Evolutionary conservation across 2,113 vertebrate species (phyloP).

Genomic region (Trogon surrucura): DNA sequence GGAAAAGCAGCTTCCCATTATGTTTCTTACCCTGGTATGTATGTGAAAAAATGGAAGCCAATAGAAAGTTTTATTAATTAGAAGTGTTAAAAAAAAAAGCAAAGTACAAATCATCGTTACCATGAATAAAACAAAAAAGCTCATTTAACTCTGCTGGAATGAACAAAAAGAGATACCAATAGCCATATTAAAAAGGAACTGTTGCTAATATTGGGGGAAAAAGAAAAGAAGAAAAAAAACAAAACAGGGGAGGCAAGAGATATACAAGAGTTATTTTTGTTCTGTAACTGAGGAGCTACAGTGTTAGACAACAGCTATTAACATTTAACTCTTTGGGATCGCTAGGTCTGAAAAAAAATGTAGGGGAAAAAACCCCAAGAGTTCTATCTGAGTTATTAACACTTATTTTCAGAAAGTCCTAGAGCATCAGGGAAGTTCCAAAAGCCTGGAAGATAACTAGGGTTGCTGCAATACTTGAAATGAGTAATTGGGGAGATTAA

Average conservation of each 20-base stretch:
- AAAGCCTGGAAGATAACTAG: neutral
- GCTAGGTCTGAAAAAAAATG: neutral
- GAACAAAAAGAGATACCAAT: neutral
- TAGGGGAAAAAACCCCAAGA: neutral
- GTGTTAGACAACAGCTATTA: neutral
- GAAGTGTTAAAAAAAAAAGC: neutral
- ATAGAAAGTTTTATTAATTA: neutral
- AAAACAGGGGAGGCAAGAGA: neutral
- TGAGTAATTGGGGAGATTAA: slow-evolving; percentile 34
- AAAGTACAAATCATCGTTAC: neutral
- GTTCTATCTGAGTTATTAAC: neutral
- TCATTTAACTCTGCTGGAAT: neutral
- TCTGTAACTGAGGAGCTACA: neutral
- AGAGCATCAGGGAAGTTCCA: neutral
- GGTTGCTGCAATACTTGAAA: neutral
- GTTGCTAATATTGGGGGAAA: too few relatives aligned
- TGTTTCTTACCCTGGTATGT: neutral
- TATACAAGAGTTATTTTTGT: neutral
- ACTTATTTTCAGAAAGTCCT: neutral
- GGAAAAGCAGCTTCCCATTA: neutral
- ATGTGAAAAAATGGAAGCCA: neutral
- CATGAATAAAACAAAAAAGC: neutral
- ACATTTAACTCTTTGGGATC: neutral
- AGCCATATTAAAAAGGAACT: neutral
- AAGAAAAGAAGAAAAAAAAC: neutral